phyloP scores from a whole-genome alignment of 2,797 vertebrate species.

The Choloepus didactylus region DNA sequence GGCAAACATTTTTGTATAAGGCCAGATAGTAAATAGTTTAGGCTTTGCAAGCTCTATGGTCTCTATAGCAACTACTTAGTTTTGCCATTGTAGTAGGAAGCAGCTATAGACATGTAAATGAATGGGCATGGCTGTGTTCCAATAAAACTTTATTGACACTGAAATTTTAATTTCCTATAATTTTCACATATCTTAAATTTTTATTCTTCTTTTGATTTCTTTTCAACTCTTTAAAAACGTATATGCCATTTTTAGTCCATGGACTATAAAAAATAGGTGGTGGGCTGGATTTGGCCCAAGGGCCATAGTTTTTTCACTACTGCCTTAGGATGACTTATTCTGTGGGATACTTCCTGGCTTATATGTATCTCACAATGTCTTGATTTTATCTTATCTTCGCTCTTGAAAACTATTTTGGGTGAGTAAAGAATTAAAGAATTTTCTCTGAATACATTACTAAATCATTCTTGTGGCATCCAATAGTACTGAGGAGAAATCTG shows the following conservation, averaged over 20 bases:
- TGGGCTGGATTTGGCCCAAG: rapidly evolving
- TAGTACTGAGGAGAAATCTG: not conserved
- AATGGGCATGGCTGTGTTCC: not conserved
- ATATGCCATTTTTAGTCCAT: not conserved
- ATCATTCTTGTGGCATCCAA: not conserved
- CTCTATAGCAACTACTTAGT: not conserved
- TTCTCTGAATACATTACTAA: not conserved
- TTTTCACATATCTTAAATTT: not conserved
- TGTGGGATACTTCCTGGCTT: not conserved
- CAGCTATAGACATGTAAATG: not conserved
- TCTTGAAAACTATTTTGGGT: not conserved
- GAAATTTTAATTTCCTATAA: not conserved
- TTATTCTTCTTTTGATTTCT: not conserved
- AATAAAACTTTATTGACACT: not conserved
- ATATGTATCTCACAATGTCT: not conserved
- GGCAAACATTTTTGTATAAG: not conserved
- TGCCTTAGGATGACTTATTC: rapidly evolving
- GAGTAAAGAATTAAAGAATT: not conserved
- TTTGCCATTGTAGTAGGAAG: not conserved
- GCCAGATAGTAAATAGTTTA: not conserved
- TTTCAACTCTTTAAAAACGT: not conserved
- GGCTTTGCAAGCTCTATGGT: not conserved
- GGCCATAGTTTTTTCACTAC: rapidly evolving
- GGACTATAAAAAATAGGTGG: not conserved
- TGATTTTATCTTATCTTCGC: not conserved